These are phyloP conservation scores for Echinarachnius parma DNA, from an alignment of 53 echinoderm and acorn worm genomes.

Conservation along the genomic window DNA sequence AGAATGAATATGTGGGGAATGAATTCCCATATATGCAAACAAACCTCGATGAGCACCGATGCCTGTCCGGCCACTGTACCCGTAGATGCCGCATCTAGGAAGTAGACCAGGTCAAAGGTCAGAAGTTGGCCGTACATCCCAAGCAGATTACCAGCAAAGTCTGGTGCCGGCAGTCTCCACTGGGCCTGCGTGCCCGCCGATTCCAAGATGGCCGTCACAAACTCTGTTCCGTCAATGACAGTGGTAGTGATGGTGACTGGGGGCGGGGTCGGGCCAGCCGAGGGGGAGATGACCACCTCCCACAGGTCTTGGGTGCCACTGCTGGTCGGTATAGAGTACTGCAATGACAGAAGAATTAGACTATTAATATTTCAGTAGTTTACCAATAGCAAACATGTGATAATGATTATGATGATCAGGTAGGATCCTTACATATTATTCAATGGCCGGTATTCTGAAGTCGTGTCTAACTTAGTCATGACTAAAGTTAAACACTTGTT, in stretches of 20 bases:
- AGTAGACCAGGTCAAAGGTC: constrained; percentile 56
- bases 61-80: constrained; percentile 25
- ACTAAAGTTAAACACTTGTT: too few relatives aligned
- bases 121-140: constrained; percentile 64
- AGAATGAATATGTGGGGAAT: too few relatives aligned
- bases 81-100: constrained; percentile 8
- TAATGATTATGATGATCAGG: too few relatives aligned
- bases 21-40: not conserved
- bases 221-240: constrained; percentile 9
- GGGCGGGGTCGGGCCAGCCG: constrained; percentile 5
- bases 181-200: constrained; percentile 26
- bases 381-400: too few relatives aligned
- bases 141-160: constrained; percentile 61
- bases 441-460: too few relatives aligned
- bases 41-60: constrained; percentile 49
- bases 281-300: constrained; percentile 27
- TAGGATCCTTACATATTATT: too few relatives aligned
- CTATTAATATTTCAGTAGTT: too few relatives aligned
- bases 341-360: constrained; percentile 2
- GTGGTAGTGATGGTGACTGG: not conserved
- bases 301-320: constrained; percentile 12
- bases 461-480: too few relatives aligned
- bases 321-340: constrained; percentile 59
- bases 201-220: constrained; percentile 39
- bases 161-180: constrained; percentile 54